A percentile compares a stretch with the other conserved stretches of the same genome.
phyloP scores from a whole-genome alignment of 1,140 invertebrate genomes.

The Cotesia vestalis region DNA sequence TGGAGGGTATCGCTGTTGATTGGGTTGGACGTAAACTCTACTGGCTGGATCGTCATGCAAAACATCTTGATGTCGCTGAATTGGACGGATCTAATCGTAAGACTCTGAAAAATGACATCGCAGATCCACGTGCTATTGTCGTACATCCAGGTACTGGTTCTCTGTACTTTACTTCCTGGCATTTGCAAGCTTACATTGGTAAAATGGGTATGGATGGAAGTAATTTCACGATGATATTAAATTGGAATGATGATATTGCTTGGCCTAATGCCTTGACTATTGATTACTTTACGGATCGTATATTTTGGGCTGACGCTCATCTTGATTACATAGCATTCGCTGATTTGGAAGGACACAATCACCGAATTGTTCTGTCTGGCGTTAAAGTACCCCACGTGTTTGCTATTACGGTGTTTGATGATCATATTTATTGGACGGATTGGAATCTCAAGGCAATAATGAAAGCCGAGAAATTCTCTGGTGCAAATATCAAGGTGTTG shows the following conservation, averaged over 20 bases:
- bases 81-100: slow-evolving; percentile 91
- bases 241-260: slow-evolving; percentile 93
- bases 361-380: slow-evolving; percentile 84
- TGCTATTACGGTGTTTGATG: slow-evolving; percentile 92
- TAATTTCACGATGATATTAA: slow-evolving; percentile 88
- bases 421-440: slow-evolving; percentile 97
- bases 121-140: slow-evolving; percentile 92
- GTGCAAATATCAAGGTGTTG: slow-evolving; percentile 78
- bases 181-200: slow-evolving; percentile 91
- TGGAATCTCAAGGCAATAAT: slow-evolving; percentile 94
- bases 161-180: slow-evolving; percentile 96
- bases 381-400: slow-evolving; percentile 91
- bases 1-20: slow-evolving; percentile 96
- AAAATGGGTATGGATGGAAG: slow-evolving; percentile 97
- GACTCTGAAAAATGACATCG: slow-evolving; percentile 86
- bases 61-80: slow-evolving; percentile 92
- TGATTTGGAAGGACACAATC: slow-evolving; percentile 87
- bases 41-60: slow-evolving; percentile 96
- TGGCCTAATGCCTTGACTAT: slow-evolving; percentile 98
- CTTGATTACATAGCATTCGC: slow-evolving; percentile 96
- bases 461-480: slow-evolving; percentile 89
- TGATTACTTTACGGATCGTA: slow-evolving; percentile 93
- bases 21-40: slow-evolving; percentile 97
- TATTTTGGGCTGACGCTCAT: slow-evolving; percentile 98
- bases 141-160: slow-evolving; percentile 95